Percentiles rank a stretch among this genome's conserved stretches.
Conservation (phyloP, 2,888 invertebrate species). For the Drosophila nigricruria region DNA sequence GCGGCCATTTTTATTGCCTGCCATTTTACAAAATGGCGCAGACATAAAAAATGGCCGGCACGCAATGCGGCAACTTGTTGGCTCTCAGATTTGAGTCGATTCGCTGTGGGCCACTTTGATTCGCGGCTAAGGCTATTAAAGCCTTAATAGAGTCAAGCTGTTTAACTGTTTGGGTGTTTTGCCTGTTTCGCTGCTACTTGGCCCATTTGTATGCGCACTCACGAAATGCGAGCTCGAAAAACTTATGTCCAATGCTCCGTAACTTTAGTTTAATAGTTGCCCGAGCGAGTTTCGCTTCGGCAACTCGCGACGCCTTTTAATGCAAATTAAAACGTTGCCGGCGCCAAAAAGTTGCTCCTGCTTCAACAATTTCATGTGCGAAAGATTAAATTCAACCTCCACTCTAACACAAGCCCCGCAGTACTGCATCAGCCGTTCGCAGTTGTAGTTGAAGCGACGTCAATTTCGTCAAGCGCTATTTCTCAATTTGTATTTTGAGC, state of each 20-base stretch:
- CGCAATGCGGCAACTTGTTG: conserved; percentile 66
- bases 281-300: conserved; percentile 29
- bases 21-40: conserved; percentile 59
- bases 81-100: conserved; percentile 28
- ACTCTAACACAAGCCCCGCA: background rate
- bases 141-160: conserved; percentile 19
- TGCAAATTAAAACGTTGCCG: conserved; percentile 77
- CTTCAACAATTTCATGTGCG: conserved; percentile 41
- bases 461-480: conserved; percentile 23
- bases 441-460: conserved; percentile 6
- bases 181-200: background rate
- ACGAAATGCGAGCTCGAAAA: conserved; percentile 55
- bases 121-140: conserved; percentile 54
- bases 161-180: background rate
- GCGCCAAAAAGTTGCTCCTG: conserved; percentile 64
- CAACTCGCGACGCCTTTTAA: conserved; percentile 64
- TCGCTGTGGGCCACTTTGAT: conserved; percentile 35
- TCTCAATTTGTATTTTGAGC: conserved; percentile 22
- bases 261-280: conserved; percentile 77
- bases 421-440: conserved; percentile 27
- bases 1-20: conserved; percentile 52
- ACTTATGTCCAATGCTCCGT: conserved; percentile 63
- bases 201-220: conserved; percentile 71
- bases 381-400: conserved; percentile 64
- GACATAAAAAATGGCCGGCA: conserved; percentile 54